A percentile compares a stretch with the other conserved stretches of the same genome.
Conservation (phyloP, 2,888 invertebrate species). For the Alentia gelatinosa region DNA sequence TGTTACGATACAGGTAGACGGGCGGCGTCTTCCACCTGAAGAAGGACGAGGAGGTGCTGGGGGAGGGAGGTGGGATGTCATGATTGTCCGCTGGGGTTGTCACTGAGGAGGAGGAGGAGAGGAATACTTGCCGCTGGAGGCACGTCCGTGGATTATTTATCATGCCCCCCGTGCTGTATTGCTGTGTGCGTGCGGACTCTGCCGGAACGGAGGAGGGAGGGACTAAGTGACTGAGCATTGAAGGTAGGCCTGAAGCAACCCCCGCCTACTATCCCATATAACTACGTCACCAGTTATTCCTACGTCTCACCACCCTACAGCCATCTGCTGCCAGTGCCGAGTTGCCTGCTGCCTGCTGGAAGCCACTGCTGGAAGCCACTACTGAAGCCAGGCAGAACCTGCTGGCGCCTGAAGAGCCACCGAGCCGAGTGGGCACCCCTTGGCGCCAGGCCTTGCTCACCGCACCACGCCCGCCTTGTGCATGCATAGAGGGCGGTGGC, state of each 20-base stretch:
- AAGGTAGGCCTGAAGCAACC: not conserved
- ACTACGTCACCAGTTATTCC: no score
- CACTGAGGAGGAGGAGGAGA: not conserved
- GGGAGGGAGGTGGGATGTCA: no score
- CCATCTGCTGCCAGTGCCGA: not conserved
- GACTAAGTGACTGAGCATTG: not conserved
- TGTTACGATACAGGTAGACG: not conserved
- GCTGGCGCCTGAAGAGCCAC: not conserved
- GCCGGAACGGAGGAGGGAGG: not conserved
- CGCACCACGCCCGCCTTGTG: not conserved
- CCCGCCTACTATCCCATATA: not conserved
- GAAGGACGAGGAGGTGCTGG: not conserved
- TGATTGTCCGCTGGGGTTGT: no score
- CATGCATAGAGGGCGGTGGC: not conserved
- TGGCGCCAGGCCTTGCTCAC: no score
- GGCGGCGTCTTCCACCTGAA: not conserved
- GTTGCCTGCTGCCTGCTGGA: not conserved
- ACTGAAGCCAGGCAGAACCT: not conserved
- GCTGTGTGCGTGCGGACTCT: not conserved
- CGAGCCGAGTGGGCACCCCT: not conserved
- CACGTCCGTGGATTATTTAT: no score
- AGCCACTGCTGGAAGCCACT: not conserved
- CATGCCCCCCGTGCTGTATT: not conserved
- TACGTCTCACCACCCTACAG: not conserved
- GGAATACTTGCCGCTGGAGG: no score